These are phyloP conservation scores for Drosophila chauvacae DNA, from an alignment of 1,140 invertebrate genomes.

Conservation along the genomic window DNA sequence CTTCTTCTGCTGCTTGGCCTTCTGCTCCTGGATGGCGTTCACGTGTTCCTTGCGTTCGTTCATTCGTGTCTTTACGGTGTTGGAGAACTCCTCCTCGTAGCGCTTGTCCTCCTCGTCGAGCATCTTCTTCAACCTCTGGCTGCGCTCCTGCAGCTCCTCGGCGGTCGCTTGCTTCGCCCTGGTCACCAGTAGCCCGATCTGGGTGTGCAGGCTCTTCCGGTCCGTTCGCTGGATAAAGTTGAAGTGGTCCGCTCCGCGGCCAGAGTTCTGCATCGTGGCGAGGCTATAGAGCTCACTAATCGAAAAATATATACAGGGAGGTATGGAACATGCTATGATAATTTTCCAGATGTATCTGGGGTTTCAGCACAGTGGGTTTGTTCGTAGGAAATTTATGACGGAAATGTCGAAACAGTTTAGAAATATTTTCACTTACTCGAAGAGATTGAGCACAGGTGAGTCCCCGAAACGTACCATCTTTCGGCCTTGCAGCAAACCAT, in stretches of 20 bases:
- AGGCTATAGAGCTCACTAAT: neutral
- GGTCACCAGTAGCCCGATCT: constrained; percentile 67
- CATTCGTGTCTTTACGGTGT: constrained; percentile 70
- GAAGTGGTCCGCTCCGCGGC: constrained; percentile 59
- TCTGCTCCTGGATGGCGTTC: constrained; percentile 59
- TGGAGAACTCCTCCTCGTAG: constrained; percentile 73
- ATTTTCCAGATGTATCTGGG: constrained; percentile 3
- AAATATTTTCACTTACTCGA: neutral
- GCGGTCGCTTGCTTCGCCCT: constrained; percentile 53
- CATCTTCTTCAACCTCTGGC: constrained; percentile 42
- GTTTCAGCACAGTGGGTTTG: neutral
- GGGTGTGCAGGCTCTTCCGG: constrained; percentile 67
- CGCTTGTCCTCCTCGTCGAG: constrained; percentile 70
- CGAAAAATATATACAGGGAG: constrained; percentile 10
- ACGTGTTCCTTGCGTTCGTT: constrained; percentile 63
- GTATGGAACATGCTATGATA: constrained; percentile 16
- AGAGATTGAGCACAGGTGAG: neutral
- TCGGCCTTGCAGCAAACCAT: neutral
- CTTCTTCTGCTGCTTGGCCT: constrained; percentile 42
- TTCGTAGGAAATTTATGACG: neutral
- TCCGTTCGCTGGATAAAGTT: constrained; percentile 69
- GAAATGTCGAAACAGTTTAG: neutral
- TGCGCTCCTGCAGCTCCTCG: constrained; percentile 61
- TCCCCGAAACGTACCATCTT: neutral
- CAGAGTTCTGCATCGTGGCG: constrained; percentile 51